Evolutionary conservation across 2,797 vertebrate genomes (phyloP), one percentile per base, ranked within the genome.

Genomic region (Coregonus ussuriensis): DNA sequence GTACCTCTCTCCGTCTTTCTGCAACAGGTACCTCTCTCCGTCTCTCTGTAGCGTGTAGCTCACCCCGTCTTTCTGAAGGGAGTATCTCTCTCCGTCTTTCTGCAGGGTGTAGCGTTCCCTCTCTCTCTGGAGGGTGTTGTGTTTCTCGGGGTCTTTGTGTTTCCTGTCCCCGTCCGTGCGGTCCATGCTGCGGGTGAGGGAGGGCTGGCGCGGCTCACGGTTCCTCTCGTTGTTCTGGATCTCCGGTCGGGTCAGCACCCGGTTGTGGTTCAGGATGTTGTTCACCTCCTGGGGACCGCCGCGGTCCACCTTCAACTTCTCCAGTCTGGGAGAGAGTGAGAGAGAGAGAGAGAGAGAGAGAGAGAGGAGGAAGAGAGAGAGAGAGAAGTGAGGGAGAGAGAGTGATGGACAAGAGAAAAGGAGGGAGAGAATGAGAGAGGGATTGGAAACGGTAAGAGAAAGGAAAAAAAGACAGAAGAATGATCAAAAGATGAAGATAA

Each of bases 141-240:
- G 85, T 77, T 89, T 93, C 81, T 97, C 96, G 0, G 88, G 86
- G 21, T 95, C 94, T 82, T 95, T 92, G 1, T 71, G 94, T 85
- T 84, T 92, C 81, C 94, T 95, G 59, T 94, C 95, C 79, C 94
- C 94, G 29, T 67, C 65, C 54, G 14, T 85, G 54, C 2, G 54
- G 88, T 72, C 90, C 85, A 0, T 91, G 15, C 88, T 59, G 52
- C 81, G 82, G 0, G 86, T 80, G 0, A 88, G 71, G 2, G 90
- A 91, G 25, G 84, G 84, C 0, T 90, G 91, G 72, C 88, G 94
- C 86, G 0, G 88, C 52, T 97, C 96, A 0, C 90, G 95, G 89
- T 97, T 98, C 51, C 91, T 95, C 77, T 97, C 96, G 53, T 98
- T 97, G 88, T 97, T 97, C 33, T 97, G 96, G 82, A 92, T 89